A percentile compares a stretch with the other conserved stretches of the same genome.
phyloP scores from a whole-genome alignment of 2,113 vertebrate species.

The Trachemys scripta region DNA sequence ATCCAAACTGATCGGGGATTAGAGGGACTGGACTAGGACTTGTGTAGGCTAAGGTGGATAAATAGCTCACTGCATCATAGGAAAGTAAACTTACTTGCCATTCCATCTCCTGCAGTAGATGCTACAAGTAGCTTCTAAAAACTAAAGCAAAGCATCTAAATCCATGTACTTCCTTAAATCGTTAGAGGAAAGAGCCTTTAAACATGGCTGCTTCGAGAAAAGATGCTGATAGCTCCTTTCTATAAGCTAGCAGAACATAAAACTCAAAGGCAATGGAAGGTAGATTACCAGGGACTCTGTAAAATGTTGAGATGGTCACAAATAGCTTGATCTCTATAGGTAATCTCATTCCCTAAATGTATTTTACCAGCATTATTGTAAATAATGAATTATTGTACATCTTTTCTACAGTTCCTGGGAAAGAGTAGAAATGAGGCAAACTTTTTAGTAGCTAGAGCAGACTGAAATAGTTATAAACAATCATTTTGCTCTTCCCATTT shows the following conservation, averaged over 20 bases:
- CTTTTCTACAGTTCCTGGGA: neutral
- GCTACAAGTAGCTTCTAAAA: neutral
- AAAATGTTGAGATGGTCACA: too few species aligned
- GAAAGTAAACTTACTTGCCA: neutral
- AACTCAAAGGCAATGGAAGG: neutral
- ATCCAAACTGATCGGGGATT: neutral
- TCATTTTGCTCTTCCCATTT: neutral
- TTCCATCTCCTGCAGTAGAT: neutral
- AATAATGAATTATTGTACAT: neutral
- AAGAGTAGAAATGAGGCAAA: neutral
- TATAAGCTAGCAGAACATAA: neutral
- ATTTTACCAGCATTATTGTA: too few species aligned
- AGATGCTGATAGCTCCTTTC: neutral
- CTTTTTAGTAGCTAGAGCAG: neutral
- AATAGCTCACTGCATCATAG: neutral
- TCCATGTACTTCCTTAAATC: neutral
- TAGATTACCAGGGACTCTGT: too few species aligned
- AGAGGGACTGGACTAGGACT: neutral
- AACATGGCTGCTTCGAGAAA: too few species aligned
- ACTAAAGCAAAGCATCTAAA: neutral
- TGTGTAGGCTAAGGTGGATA: neutral
- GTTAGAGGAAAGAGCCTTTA: too few species aligned
- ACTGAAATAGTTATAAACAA: neutral
- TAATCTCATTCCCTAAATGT: neutral
- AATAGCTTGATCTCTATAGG: too few species aligned